These are phyloP conservation scores for Cataglyphis albicans DNA, from an alignment of 2,888 invertebrate species.

Conservation along the genomic window DNA sequence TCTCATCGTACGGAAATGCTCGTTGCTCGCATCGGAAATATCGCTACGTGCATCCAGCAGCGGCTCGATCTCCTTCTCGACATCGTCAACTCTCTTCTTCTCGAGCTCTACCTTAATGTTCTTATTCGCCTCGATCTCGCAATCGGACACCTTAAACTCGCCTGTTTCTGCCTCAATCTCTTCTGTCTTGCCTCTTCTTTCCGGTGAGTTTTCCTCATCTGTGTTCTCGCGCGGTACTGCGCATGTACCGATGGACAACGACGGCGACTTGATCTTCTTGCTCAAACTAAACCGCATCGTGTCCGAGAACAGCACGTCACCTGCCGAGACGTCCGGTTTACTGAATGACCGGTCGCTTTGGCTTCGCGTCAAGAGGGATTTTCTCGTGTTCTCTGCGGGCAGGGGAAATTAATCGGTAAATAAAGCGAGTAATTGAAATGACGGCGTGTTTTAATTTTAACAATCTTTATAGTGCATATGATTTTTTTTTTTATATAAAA, in stretches of 20 bases:
- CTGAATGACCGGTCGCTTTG: constrained; percentile 86
- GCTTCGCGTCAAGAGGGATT: constrained; percentile 82
- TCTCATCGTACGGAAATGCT: constrained; percentile 82
- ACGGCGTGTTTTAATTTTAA: neutral
- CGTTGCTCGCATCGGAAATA: constrained; percentile 58
- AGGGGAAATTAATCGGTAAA: neutral
- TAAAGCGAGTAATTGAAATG: neutral
- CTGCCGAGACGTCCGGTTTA: constrained; percentile 86
- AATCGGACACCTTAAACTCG: neutral
- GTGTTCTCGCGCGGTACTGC: constrained; percentile 16
- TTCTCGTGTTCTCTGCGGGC: constrained; percentile 64
- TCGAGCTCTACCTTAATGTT: constrained; percentile 21
- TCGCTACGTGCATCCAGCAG: neutral
- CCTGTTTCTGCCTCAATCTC: constrained; percentile 15
- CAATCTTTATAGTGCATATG: neutral
- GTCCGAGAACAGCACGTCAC: constrained; percentile 90
- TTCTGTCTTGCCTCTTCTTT: neutral
- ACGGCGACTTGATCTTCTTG: constrained; percentile 88
- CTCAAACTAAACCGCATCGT: constrained; percentile 93
- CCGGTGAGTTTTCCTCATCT: neutral
- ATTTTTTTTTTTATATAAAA: neutral
- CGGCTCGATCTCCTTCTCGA: constrained; percentile 70
- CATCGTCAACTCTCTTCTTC: constrained; percentile 32
- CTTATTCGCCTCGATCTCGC: constrained; percentile 28
- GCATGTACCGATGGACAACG: constrained; percentile 9